phyloP scores from a whole-genome alignment of 2,888 invertebrate genomes.

The Sinodicranocentrus sp. region DNA sequence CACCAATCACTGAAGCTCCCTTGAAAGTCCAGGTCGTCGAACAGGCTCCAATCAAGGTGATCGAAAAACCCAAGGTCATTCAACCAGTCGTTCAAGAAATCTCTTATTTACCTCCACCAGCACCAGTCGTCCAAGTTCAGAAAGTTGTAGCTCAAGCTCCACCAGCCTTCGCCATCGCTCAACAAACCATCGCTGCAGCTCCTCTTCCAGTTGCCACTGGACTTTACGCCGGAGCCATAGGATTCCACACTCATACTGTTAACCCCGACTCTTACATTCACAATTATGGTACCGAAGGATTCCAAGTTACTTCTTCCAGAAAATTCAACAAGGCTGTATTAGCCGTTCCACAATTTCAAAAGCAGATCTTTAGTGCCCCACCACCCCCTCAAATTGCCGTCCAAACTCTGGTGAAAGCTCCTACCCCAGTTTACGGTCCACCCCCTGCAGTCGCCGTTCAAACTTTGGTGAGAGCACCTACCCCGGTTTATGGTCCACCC shows the following conservation, averaged over 20 bases:
- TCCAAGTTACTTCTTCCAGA: slow-evolving; percentile 69
- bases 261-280: slow-evolving; percentile 57
- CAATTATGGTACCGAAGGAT: slow-evolving; percentile 69
- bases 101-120: slow-evolving; percentile 31
- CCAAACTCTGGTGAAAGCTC: background rate
- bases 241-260: slow-evolving; percentile 61
- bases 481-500: slow-evolving; percentile 40
- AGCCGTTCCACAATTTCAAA: slow-evolving; percentile 29
- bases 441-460: slow-evolving; percentile 24
- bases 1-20: slow-evolving; percentile 32
- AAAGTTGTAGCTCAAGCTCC: slow-evolving; percentile 34
- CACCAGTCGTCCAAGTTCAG: slow-evolving; percentile 29
- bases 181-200: slow-evolving; percentile 12
- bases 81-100: slow-evolving; percentile 37
- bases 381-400: background rate
- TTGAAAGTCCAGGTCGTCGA: slow-evolving; percentile 21
- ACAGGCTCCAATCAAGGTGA: slow-evolving; percentile 25
- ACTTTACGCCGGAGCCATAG: slow-evolving; percentile 68
- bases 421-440: slow-evolving; percentile 31
- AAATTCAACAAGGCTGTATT: slow-evolving; percentile 63
- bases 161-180: slow-evolving; percentile 25
- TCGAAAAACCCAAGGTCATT: background rate
- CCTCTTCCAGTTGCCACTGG: slow-evolving; percentile 32
- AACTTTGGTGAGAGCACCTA: background rate
- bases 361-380: slow-evolving; percentile 22